Evolutionary conservation across 1,140 invertebrate species (phyloP), one percentile per base, ranked within the genome.

Genomic region (Drosophila orena): DNA sequence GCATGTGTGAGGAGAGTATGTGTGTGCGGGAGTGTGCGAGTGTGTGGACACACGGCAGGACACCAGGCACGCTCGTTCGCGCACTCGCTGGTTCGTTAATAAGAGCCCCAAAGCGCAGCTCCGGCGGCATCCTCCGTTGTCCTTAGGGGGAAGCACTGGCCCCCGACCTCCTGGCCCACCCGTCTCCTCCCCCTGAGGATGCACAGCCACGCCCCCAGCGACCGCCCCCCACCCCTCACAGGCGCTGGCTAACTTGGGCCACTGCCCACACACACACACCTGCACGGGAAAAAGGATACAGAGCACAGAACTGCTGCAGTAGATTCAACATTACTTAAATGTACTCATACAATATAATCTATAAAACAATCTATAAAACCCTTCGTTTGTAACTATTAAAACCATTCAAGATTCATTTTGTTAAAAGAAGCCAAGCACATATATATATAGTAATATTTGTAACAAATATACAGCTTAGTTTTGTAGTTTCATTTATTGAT

Each of bases 11-110:
- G 15, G 24, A 40, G 15, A 15, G 47, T 3, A 54, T 59, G 68
- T 38, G 20, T 58, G 46, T 35, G 44, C 24, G 61, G 50, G 55
- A 34, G 69, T 43, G 15, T 64, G 40, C 37, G 46, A 53, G 62
- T 53, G 34, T 61, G 60, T 65, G 70, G 52, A 72, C 38, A 56
- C 42, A 65, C 50, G 52, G 57, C 61, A 76, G 79, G 60, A 78
- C 78, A 81, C 78, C 71, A 53, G 50, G 59, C 69, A 81, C 60
- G 79, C 79, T 88, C 78, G 78, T 72, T 81, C 75, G 69, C 79
- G 79, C 79, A 68, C 64, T 81, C 79, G 79, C 83, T 86, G 83
- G 83, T 86, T 86, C 83, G 83, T 88, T 86, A 86, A 86, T 86
- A 86, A 88, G 79, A 86, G 83, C 84, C 79, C 74, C 81, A 81